Evolutionary conservation across 1,140 invertebrate species (phyloP), one percentile per base, ranked within the genome.

Genomic region (Lasaia peninsularis): DNA sequence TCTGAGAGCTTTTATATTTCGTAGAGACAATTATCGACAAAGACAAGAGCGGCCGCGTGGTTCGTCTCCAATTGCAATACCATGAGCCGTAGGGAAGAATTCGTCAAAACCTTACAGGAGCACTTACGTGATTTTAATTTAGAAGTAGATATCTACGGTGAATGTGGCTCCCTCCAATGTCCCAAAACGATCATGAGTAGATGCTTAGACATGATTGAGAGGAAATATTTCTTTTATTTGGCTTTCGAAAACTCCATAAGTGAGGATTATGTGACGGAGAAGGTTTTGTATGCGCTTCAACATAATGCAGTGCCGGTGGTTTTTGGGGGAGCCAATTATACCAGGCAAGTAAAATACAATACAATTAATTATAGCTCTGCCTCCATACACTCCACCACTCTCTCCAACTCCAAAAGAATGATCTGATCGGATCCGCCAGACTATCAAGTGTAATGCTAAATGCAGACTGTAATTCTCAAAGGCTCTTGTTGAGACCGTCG

Each of bases 151-250:
- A 89, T 94, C 32, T 95, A 91, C 68, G 95, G 95, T 5, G 67
- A 58, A 0, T 96, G 95, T 75, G 91, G 91, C 2, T 60, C 54
- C 10, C 49, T 76, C 0, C 48, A 65, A 4, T 91, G 90, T 66
- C 58, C 74, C 0, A 67, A 48, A 32, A 33, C 77, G 16, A 33
- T 62, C 10, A 68, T 70, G 68, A 56, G 78, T 3, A 32, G 52
- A 21, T 92, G 90, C 53, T 90, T 90, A 16, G 54, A 75, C 2
- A 72, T 76, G 14, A 50, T 93, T 1, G 64, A 84, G 31, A 80
- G 86, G 2, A 55, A 88, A 10, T 94, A 94, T 71, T 92, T 91
- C 62, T 94, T 94, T 66, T 94, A 94, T 78, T 78, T 95, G 20
- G 90, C 93, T 0, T 94, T 94, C 60, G 94, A 94, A 72, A 94